phyloP scores from a whole-genome alignment of 1,140 invertebrate species.

The Probaryconus sp. region DNA sequence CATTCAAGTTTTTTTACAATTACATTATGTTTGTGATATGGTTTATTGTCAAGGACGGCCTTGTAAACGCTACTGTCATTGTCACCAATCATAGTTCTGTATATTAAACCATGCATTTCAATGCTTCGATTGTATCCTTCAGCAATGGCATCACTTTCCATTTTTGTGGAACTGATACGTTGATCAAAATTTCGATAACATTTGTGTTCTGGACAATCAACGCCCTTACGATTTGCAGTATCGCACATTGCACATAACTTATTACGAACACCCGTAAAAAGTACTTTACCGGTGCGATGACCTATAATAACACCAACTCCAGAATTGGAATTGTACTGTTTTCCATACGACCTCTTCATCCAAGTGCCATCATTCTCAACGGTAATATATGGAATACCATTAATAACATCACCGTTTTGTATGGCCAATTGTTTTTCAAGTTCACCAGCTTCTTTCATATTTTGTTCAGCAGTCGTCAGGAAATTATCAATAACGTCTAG shows the following conservation, averaged over 20 bases:
- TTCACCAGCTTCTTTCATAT: not conserved
- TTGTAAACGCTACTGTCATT: constrained; percentile 73
- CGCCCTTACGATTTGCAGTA: too few species aligned
- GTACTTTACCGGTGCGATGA: constrained; percentile 31
- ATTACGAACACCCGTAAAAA: constrained; percentile 57
- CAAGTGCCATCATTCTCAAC: constrained; percentile 20
- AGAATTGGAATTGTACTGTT: constrained; percentile 57
- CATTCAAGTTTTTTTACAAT: constrained; percentile 72
- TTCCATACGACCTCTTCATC: constrained; percentile 60
- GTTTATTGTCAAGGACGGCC: constrained; percentile 62
- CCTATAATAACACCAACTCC: constrained; percentile 60
- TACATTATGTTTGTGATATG: constrained; percentile 60
- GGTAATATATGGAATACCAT: not conserved
- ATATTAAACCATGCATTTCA: constrained; percentile 69
- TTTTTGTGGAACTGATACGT: constrained; percentile 60
- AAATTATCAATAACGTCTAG: too few species aligned
- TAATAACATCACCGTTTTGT: not conserved
- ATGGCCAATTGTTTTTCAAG: not conserved
- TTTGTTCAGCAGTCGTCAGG: too few species aligned
- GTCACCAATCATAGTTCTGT: constrained; percentile 72
- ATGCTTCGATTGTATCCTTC: constrained; percentile 72
- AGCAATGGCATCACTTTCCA: too few species aligned
- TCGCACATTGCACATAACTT: constrained; percentile 62
- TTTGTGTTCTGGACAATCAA: constrained; percentile 16
- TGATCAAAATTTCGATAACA: constrained; percentile 67